Conservation (phyloP, 2,797 vertebrate genomes). For the Echiichthys vipera region DNA sequence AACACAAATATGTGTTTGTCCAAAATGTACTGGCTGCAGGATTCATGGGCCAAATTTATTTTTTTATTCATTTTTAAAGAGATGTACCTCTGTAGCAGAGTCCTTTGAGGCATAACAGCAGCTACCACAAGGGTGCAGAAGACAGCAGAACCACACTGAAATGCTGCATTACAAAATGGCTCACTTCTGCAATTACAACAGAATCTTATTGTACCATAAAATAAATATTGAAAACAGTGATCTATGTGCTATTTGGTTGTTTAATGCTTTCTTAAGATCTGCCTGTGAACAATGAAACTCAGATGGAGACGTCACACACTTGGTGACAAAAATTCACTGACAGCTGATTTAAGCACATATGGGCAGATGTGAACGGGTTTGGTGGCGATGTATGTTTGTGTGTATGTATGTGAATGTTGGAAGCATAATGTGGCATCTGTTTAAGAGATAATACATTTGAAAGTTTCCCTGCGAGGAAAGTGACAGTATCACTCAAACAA, state of each 20-base stretch:
- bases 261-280: conserved; percentile 4
- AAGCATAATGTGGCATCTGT: conserved; percentile 68
- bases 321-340: conserved; percentile 27
- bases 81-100: conserved; percentile 15
- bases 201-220: neutral
- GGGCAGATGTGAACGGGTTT: conserved; percentile 50
- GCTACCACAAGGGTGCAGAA: conserved; percentile 23
- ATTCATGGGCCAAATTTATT: neutral
- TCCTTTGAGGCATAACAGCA: neutral
- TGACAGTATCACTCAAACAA: conserved; percentile 70
- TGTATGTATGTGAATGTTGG: conserved; percentile 28
- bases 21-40: neutral
- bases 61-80: neutral
- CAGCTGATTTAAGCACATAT: conserved; percentile 47
- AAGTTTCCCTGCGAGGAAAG: conserved; percentile 54
- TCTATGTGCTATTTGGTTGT: conserved; percentile 1
- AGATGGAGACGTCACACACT: conserved; percentile 15
- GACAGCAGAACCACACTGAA: neutral
- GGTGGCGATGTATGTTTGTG: conserved; percentile 32
- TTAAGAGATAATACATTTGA: conserved; percentile 71
- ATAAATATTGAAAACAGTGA: neutral
- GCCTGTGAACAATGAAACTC: conserved; percentile 7
- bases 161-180: neutral
- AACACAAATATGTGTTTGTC: conserved; percentile 35
- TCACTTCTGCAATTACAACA: neutral